Base-by-base conservation (phyloP, 2,888 invertebrate genomes). In the Mythimna vitellina region DNA sequence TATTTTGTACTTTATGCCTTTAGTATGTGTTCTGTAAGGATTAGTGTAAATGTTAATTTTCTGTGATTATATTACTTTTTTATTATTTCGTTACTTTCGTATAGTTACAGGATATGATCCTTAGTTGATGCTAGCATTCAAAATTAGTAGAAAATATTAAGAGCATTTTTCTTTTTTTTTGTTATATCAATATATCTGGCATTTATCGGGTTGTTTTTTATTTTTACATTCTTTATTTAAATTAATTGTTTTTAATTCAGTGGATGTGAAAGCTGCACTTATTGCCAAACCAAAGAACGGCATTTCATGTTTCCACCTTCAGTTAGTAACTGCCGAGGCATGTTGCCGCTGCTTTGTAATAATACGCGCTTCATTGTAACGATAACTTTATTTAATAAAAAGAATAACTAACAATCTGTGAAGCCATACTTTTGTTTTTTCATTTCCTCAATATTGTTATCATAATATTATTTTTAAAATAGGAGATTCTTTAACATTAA, bases 101-200 rank as follows among this genome's bases (percentile, higher is more conserved):
- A 87, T 92, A 90, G 88, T 91, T 93, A 92, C 89, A 90, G 94
- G 94, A 96, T 95, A 71, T 88, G 91, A 95, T 95, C 94, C 93
- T 88, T 93, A 93, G 92, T 89, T 90, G 82, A 89, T 88, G 93
- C 93, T 95, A 94, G 94, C 88, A 87, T 89, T 89, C 82, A 85
- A 78, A 82, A 81, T 73, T 72, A 51, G 70, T 64, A 68, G 70
- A 57, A 75, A 73, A 62, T 46, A 70, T 76, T 75, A 70, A 72
- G 53, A 75, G n/a, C 54, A 60, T 32, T 60, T 75, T 49, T 74
- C 51, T 78, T 82, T 84, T 84, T 84, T 82, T 80, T 81, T 83
- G 70, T 73, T 65, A 77, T 78, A 74, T 8, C 42, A 56, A 61
- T 84, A 61, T 84, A 73, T 86, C 82, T 80, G 89, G 90, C 87